A percentile compares a stretch with the other conserved stretches of the same genome.
These are phyloP conservation scores for Antigone vipio DNA, from an alignment of 2,113 vertebrate genomes.

Conservation along the genomic window DNA sequence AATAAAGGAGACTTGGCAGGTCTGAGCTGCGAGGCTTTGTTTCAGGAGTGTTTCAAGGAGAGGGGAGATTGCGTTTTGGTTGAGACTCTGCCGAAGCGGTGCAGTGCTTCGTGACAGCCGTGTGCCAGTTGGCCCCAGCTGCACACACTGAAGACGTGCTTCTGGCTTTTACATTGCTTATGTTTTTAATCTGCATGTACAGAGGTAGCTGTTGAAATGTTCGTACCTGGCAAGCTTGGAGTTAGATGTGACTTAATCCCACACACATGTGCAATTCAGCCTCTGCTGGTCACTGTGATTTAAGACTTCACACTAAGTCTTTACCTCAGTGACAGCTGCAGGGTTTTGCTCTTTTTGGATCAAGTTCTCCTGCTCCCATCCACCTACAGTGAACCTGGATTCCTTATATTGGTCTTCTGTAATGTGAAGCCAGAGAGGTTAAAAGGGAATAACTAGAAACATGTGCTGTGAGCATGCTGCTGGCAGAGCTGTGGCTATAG, in stretches of 20 bases:
- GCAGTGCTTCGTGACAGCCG: rapidly evolving
- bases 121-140: background rate
- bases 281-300: background rate
- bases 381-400: background rate
- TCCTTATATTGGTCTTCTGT: background rate
- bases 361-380: background rate
- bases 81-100: background rate
- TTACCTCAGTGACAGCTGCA: background rate
- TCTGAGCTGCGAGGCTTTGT: background rate
- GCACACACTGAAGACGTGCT: rapidly evolving
- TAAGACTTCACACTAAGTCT: background rate
- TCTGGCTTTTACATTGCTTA: background rate
- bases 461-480: rapidly evolving
- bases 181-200: background rate
- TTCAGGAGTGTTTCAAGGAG: background rate
- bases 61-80: background rate
- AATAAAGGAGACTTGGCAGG: slow-evolving; percentile 39
- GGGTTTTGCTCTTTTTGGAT: background rate
- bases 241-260: background rate
- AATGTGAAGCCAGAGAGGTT: background rate
- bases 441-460: background rate
- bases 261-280: background rate
- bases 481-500: background rate
- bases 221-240: background rate
- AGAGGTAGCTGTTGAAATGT: background rate